Conservation (phyloP, 1,140 invertebrate species). For the Drosophila takahashii region DNA sequence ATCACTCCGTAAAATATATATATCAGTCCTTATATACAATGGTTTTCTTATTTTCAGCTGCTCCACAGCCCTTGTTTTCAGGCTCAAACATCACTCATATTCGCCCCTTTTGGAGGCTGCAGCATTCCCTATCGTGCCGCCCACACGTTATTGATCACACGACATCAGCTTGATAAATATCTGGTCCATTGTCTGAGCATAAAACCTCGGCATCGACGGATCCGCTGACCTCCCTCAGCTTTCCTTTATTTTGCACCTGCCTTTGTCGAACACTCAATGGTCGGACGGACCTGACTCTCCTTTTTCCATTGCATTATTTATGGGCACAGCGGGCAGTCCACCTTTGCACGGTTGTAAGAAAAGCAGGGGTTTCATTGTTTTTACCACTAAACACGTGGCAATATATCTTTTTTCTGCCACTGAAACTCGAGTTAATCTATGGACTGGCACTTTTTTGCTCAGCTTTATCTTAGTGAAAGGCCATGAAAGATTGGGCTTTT, state of each 20-base stretch:
- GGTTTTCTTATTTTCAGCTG: background rate
- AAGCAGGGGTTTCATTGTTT: conserved; percentile 24
- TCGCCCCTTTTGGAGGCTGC: background rate
- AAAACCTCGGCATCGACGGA: conserved; percentile 16
- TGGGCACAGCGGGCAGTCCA: conserved; percentile 38
- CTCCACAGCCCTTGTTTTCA: conserved; percentile 5
- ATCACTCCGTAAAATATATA: background rate
- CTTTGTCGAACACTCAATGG: conserved; percentile 40
- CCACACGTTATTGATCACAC: conserved; percentile 40
- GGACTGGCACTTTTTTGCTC: conserved; percentile 15
- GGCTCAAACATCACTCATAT: conserved; percentile 36
- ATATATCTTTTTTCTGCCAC: conserved; percentile 40
- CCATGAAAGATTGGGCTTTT: conserved; percentile 22
- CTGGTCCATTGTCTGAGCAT: conserved; percentile 42
- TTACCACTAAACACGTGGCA: conserved; percentile 42
- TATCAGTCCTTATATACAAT: background rate
- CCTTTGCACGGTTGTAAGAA: background rate
- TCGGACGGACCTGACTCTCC: conserved; percentile 14
- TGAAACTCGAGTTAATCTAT: conserved; percentile 21
- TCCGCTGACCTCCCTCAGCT: background rate
- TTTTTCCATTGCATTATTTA: conserved; percentile 46
- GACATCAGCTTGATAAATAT: conserved; percentile 51
- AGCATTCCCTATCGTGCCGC: background rate
- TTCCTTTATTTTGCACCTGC: conserved; percentile 30
- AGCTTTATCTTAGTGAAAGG: conserved; percentile 10